Evolutionary conservation across 2,113 vertebrate species (phyloP).

Genomic region (Trogon surrucura): DNA sequence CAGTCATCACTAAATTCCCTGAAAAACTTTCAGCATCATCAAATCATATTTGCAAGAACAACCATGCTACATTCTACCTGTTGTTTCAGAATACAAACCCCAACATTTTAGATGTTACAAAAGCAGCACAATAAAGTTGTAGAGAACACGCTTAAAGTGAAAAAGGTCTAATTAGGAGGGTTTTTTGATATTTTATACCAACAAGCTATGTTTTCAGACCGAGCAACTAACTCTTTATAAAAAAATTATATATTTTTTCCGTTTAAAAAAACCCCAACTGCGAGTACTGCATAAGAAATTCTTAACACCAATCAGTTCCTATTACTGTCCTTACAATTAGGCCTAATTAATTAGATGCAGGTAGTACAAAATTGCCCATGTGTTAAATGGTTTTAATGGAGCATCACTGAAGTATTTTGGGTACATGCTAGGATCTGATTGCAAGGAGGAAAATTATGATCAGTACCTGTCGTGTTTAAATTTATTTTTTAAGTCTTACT

Average conservation of each 20-base stretch:
- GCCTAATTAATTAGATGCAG: background rate
- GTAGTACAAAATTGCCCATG: background rate
- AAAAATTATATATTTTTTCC: background rate
- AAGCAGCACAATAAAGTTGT: background rate
- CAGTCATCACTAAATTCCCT: background rate
- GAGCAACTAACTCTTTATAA: background rate
- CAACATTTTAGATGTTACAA: background rate
- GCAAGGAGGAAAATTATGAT: background rate
- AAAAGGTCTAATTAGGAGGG: background rate
- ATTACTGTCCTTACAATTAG: background rate
- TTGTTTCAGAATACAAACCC: background rate
- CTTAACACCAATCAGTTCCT: background rate
- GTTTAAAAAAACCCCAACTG: background rate
- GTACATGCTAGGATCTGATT: background rate
- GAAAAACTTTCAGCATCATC: background rate
- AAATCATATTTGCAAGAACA: background rate
- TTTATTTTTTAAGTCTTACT: background rate
- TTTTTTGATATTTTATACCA: background rate
- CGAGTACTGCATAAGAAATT: background rate
- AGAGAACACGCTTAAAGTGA: background rate
- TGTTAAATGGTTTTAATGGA: background rate
- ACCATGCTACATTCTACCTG: background rate
- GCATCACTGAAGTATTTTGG: background rate
- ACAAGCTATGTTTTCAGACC: background rate
- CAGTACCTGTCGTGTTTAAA: background rate